Evolutionary conservation across 2,797 vertebrate genomes (phyloP).

Genomic region (Alfaro cultratus): DNA sequence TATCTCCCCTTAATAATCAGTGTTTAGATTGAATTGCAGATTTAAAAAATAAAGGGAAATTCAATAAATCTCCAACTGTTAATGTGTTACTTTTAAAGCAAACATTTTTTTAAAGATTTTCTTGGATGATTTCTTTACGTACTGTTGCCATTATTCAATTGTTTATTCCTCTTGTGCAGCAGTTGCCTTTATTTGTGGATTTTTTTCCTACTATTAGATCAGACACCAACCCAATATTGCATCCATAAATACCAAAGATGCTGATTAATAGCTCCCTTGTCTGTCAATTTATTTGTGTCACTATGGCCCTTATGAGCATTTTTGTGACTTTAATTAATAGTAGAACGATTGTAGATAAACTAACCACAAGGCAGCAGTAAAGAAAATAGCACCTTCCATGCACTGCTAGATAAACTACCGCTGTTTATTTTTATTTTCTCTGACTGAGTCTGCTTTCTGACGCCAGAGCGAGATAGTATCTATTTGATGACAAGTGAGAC

Average conservation of each 20-base stretch:
- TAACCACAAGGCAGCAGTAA: neutral
- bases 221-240: neutral
- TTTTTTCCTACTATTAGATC: neutral
- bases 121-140: neutral
- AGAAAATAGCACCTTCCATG: neutral
- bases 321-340: neutral
- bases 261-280: neutral
- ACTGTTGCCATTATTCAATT: neutral
- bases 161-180: neutral
- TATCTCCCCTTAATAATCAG: neutral
- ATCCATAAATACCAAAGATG: neutral
- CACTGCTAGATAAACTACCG: neutral
- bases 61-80: neutral
- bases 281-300: neutral
- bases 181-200: neutral
- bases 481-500: conserved; percentile 3
- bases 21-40: neutral
- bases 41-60: neutral
- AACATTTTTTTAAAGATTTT: neutral
- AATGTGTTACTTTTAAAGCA: neutral
- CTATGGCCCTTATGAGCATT: neutral
- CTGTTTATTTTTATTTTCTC: neutral
- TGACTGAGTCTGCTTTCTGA: neutral
- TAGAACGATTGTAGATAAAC: neutral
- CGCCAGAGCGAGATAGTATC: neutral